Evolutionary conservation across 2,113 vertebrate genomes (phyloP), one percentile per base, ranked within the genome.

Genomic region (Thunnus maccoyii): DNA sequence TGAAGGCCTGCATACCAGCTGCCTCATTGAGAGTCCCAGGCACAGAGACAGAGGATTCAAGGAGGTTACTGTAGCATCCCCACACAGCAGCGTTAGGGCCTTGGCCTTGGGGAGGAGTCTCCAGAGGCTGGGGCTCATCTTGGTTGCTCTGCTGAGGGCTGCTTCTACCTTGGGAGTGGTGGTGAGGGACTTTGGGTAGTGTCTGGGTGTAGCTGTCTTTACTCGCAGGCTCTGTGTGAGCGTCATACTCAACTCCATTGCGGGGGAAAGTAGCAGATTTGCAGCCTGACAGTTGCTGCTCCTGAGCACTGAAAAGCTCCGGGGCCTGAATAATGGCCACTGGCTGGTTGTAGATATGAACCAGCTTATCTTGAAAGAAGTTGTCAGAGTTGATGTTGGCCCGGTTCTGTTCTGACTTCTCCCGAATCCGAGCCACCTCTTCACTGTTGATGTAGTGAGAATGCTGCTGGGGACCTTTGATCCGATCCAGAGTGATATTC

Each of bases 21-120:
- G 98, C 97, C 92, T 99, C 97, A 0, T 98, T 99, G 16, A 99
- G 71, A 0, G 98, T 99, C 14, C 97, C 98, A 0, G 98, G 98
- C 76, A 99, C 98, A 12, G 98, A 99, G 50, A 99, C 96, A 0
- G 98, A 99, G 0, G 98, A 99, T 70, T 99, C 98, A 1, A 98
- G 93, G 18, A 98, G 94, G 86, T 96, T 98, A 27, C 86, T 97
- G 56, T 98, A 98, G 13, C 96, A 95, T 25, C 96, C 89, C 97
- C 98, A 98, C 27, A 89, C 92, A 0, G 93, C 84, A 0, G 95
- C 72, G 62, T 96, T 96, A 36, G 95, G 93, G 14, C 82, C 91
- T 60, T 96, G 94, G n/a, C 94, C 93, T 55, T 94, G 96, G 17
- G 96, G 96, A 0, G 94, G 96, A 0, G 94, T 92, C 77, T 96